Percentiles rank a stretch among this genome's conserved stretches.
Evolutionary conservation across 2,797 vertebrate species (phyloP).

Genomic region (Tauraco hartlaubi): DNA sequence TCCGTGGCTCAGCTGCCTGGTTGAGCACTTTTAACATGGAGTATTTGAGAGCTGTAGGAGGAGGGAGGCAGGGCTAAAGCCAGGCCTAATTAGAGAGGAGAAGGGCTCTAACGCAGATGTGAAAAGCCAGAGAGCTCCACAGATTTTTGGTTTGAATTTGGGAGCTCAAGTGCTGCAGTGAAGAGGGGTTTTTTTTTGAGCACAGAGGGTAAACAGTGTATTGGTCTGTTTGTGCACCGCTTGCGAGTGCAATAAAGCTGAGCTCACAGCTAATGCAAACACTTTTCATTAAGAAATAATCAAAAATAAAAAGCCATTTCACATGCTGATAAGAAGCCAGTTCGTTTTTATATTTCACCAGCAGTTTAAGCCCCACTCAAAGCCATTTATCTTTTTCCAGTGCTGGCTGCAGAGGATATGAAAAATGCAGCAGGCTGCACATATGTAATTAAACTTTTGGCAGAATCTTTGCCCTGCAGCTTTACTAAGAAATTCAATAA

Average conservation of each 20-base stretch:
- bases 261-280: constrained; percentile 27
- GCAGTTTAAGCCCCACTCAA: not conserved
- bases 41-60: not conserved
- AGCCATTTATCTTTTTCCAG: constrained; percentile 43
- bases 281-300: constrained; percentile 69
- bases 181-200: not conserved
- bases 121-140: not conserved
- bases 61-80: not conserved
- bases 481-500: constrained; percentile 67
- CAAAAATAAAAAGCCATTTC: constrained; percentile 60
- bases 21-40: accelerated
- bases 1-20: not conserved
- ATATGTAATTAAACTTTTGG: constrained; percentile 72
- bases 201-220: not conserved
- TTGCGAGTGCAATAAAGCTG: not conserved
- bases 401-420: constrained; percentile 36
- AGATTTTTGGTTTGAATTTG: not conserved
- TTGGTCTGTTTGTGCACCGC: not conserved
- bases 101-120: not conserved
- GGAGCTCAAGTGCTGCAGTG: not conserved
- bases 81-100: not conserved
- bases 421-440: constrained; percentile 54
- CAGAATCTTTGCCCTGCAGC: constrained; percentile 67
- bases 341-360: not conserved
- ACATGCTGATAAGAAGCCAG: constrained; percentile 47